Base-by-base conservation (phyloP, 2,797 vertebrate genomes). In the Cuculus canorus region DNA sequence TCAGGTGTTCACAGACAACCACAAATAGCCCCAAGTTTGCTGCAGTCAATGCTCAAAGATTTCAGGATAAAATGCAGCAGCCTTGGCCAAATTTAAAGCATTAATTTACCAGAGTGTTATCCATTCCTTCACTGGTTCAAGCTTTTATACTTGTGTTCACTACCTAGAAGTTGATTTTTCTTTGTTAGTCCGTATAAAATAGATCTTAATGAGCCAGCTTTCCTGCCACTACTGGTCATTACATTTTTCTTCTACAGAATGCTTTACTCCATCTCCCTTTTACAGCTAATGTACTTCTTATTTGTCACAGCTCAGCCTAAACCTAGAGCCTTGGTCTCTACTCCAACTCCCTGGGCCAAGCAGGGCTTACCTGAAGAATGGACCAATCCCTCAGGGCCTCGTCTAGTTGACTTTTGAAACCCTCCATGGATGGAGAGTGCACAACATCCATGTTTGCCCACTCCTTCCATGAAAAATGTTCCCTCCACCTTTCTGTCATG, bases 1-100 rank as follows among this genome's bases (percentile, higher is more conserved):
- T 69, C 71, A 64, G 63, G 27, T 47, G 11, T 14, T 91, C 22
- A 15, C 23, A 39, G 43, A 33, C 24, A 75, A 41, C 14, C 15
- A 65, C 24, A 82, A 82, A 19, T 17, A 7, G 13, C 9, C 50
- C 19, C 61, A 9, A 60, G n/a, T 48, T 82, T 79, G 69, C 48
- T n/a, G 50, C 17, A 90, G 28, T 13, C 57, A 85, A 33, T n/a
- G 9, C 48, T 88, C 11, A 32, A 82, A 72, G 8, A n/a, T 39
- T 56, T 79, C 24, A 71, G 5, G 5, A 64, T 39, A 56, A 76
- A 84, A 22, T 0, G 0, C 16, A 80, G 54, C 59, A 65, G 22
- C 8, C 6, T 32, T 0, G 0, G 7, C 11, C 39, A 86, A 35
- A 25, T 17, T 48, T 24, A 79, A 79, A 76, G 1, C 17, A 37